Base-by-base conservation (phyloP, 2,888 invertebrate genomes). In the Slavum lentiscoides region DNA sequence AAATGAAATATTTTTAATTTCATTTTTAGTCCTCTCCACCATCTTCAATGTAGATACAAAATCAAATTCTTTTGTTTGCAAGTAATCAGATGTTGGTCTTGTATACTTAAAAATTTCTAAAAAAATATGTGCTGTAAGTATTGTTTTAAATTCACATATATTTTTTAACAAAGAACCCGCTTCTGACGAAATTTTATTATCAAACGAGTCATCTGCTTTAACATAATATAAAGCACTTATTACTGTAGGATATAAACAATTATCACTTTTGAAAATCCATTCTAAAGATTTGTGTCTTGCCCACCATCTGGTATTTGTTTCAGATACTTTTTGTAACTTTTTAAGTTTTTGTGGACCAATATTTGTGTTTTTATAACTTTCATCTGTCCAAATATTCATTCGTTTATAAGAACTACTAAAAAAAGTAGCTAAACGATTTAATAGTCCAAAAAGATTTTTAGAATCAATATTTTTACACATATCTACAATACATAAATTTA, bases 391-490 rank as follows among this genome's bases (percentile, higher is more conserved):
- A 69, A 23, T 53, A 69, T 53, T 69, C 68, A 69, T 69, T 53
- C 49, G 13, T 23, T 53, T 69, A 53, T 69, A 69, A 69, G 23
- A 69, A 23, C 17, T 69, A 23, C 68, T 5, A 67, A 69, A 53
- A 69, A 69, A 69, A 2, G 53, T 69, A n/a, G 68, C 23, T 8
- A 49, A 69, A 69, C 68, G 53, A n/a, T 69, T 69, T 53, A 69
- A 53, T n/a, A 69, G 23, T 23, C 53, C 49, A 69, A 69, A 69
- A 7, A 23, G 39, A 5, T 8, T 53, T 69, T 69, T 53, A 17
- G 68, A 53, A 53, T 69, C 53, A 23, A 53, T 69, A 17, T 69
- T 69, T 53, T 69, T 69, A 69, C 30, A 69, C 9, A 69, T 69
- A 53, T 53, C 39, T 15, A 69, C 68, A 3, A 53, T 23, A 53